Base-by-base conservation (phyloP, 2,113 vertebrate species). In the Camelus bactrianus region DNA sequence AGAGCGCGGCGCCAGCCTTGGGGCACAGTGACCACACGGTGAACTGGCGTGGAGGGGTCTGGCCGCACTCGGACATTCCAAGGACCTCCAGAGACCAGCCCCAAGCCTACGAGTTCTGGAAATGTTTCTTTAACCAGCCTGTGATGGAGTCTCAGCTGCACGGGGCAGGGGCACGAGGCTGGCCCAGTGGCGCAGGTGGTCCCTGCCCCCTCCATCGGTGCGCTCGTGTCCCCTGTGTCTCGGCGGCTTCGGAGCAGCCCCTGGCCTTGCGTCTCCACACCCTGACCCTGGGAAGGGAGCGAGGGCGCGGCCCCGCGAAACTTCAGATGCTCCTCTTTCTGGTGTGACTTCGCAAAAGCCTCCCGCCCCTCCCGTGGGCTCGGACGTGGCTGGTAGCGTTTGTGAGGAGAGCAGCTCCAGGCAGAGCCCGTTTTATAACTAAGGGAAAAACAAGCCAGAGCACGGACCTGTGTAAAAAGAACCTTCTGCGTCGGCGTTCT, bases 211-310 rank as follows among this genome's bases (percentile, higher is more conserved):
- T 96, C 95, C 96, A 97, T 96, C 86, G 97, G 96, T 64, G 87
- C 97, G 97, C 95, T 97, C 96, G 94, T 98, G 94, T 85, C 97
- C 98, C 75, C 98, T 98, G 97, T 98, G 98, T 99, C 98, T 98
- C 96, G 97, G 96, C 98, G 98, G 98, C 98, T 99, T 98, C 98
- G 98, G 98, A 87, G 97, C 89, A 98, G 98, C 98, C 98, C 91
- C 98, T 98, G 98, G 98, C 98, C 97, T 96, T 98, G 98, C 98
- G 99, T 99, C 98, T 98, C 98, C 98, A 52, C 64, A 30, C 93
- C 84, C 95, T 97, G 90, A 96, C 56, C 81, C 91, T 89, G 89
- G 92, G 96, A 62, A 60, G 89, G 38, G 64, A 73, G 96, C 30
- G 13, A 42, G 65, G 94, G 94, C 10, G 4, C 85, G 26, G 97